These are phyloP conservation scores for Sycophila texana DNA, from an alignment of 2,888 invertebrate species.

Conservation along the genomic window DNA sequence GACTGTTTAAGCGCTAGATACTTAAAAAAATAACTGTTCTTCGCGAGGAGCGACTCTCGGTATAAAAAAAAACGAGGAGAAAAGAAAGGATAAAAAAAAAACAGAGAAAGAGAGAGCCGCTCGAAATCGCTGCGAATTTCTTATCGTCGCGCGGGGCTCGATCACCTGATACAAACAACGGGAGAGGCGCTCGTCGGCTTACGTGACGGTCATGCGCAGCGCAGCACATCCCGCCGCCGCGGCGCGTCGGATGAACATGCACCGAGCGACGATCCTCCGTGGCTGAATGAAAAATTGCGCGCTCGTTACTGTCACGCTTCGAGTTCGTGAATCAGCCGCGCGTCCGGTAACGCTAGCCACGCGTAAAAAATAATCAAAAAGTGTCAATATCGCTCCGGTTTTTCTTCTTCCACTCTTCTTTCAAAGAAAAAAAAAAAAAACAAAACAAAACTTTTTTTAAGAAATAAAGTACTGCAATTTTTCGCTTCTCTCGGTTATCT, in stretches of 20 bases:
- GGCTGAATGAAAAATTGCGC: conserved; percentile 39
- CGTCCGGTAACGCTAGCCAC: neutral
- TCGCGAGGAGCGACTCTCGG: too few species aligned
- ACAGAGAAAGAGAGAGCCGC: too few species aligned
- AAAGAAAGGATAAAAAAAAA: too few species aligned
- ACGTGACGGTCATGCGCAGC: conserved; percentile 33
- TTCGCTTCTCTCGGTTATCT: neutral
- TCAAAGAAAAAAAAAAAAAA: too few species aligned
- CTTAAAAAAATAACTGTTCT: too few species aligned
- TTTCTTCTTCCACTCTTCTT: too few species aligned
- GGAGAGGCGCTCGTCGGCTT: neutral
- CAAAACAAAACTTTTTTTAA: too few species aligned
- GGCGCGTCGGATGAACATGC: neutral
- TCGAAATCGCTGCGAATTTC: too few species aligned
- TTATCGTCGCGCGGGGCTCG: neutral
- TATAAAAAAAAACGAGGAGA: too few species aligned
- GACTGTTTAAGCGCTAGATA: too few species aligned
- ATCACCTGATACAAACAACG: neutral
- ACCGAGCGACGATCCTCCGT: neutral
- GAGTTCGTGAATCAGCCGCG: conserved; percentile 6
- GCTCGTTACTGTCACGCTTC: conserved; percentile 20
- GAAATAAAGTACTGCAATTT: too few species aligned
- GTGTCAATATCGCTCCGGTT: neutral
- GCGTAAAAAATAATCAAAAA: neutral
- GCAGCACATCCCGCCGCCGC: neutral